Percentiles rank a stretch among this genome's conserved stretches.
Conservation (phyloP, 2,888 invertebrate species). For the Rhorus exstirpatorius region DNA sequence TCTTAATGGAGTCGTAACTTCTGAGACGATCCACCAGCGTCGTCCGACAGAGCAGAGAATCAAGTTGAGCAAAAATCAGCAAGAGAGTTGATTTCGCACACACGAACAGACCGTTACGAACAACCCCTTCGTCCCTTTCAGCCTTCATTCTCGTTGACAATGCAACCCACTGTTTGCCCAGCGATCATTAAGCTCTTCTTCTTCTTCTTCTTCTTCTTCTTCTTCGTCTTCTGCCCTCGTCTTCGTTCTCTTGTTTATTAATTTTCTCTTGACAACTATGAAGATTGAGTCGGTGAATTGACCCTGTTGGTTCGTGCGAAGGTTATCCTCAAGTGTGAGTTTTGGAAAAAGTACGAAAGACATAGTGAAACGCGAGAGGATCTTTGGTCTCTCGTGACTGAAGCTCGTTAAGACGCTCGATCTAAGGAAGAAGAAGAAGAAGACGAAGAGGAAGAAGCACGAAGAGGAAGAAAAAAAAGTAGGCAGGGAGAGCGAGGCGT, state of each 20-base stretch:
- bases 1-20: conserved; percentile 85
- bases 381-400: conserved; percentile 68
- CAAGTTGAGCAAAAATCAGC: conserved; percentile 50
- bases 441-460: neutral
- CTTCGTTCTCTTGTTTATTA: conserved; percentile 39
- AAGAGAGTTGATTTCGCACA: conserved; percentile 45
- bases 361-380: conserved; percentile 49
- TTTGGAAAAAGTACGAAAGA: conserved; percentile 35
- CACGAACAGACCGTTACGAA: conserved; percentile 14
- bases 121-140: conserved; percentile 54
- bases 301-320: conserved; percentile 34
- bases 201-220: conserved; percentile 39
- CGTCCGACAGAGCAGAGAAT: conserved; percentile 43
- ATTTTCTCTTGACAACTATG: conserved; percentile 54
- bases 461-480: conserved; percentile 2
- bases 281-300: conserved; percentile 46
- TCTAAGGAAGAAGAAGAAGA: conserved; percentile 25
- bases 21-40: conserved; percentile 67
- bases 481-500: conserved; percentile 12
- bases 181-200: conserved; percentile 58
- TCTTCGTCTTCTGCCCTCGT: conserved; percentile 1
- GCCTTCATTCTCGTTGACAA: conserved; percentile 68
- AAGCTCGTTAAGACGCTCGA: conserved; percentile 64
- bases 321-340: conserved; percentile 36
- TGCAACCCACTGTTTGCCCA: conserved; percentile 74